phyloP scores from a whole-genome alignment of 2,888 invertebrate genomes.

The Dusona sp. region DNA sequence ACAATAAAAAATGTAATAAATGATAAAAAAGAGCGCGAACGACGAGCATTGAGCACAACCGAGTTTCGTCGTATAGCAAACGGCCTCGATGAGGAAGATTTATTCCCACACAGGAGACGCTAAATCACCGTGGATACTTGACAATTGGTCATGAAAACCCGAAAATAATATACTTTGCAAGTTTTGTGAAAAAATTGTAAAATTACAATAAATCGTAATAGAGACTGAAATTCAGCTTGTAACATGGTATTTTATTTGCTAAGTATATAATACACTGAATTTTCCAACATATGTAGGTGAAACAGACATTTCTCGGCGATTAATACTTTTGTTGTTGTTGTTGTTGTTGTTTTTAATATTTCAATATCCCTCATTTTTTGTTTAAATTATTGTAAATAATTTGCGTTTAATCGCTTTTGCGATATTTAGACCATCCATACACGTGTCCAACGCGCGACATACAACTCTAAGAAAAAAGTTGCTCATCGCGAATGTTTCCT shows the following conservation, averaged over 20 bases:
- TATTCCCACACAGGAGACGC: conserved; percentile 56
- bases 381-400: conserved; percentile 47
- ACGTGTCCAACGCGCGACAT: conserved; percentile 5
- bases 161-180: conserved; percentile 5
- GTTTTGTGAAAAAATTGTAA: conserved; percentile 31
- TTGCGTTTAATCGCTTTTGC: conserved; percentile 29
- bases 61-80: conserved; percentile 58
- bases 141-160: not conserved
- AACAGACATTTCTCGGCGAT: conserved; percentile 79
- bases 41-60: conserved; percentile 15
- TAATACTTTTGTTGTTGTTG: conserved; percentile 78
- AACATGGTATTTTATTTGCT: conserved; percentile 77
- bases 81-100: conserved; percentile 64
- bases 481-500: not conserved
- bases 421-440: conserved; percentile 36
- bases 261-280: conserved; percentile 81
- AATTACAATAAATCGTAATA: conserved; percentile 23
- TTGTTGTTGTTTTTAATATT: conserved; percentile 41
- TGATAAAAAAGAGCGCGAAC: not conserved
- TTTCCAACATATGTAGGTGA: conserved; percentile 78
- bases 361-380: conserved; percentile 23
- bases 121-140: not conserved
- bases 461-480: conserved; percentile 9
- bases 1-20: conserved; percentile 30
- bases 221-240: conserved; percentile 51